Evolutionary conservation across 2,797 vertebrate species (phyloP).

Genomic region (Diplodus puntazzo): DNA sequence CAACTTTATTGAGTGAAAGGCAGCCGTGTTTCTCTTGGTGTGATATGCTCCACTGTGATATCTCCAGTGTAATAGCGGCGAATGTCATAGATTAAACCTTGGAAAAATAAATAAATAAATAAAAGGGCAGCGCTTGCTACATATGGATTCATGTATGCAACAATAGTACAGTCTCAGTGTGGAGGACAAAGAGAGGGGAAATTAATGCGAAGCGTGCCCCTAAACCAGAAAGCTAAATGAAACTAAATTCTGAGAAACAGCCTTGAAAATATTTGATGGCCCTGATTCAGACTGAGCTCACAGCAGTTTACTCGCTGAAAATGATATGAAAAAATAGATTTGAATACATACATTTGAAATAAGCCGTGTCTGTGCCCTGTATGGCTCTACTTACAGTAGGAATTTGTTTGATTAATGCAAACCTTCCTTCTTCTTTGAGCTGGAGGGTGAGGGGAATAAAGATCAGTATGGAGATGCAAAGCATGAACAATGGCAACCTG

Average conservation of each 20-base stretch:
- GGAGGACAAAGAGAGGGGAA: neutral
- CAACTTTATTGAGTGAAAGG: too few species aligned
- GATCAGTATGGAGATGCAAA: conserved; percentile 80
- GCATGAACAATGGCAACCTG: conserved; percentile 78
- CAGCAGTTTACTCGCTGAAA: conserved; percentile 40
- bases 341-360: conserved; percentile 60
- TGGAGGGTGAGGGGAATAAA: conserved; percentile 62
- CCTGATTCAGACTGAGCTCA: conserved; percentile 46
- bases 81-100: too few species aligned
- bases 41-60: too few species aligned
- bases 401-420: conserved; percentile 74
- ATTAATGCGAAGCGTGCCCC: conserved; percentile 13
- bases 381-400: conserved; percentile 50
- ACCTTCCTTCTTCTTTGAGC: conserved; percentile 53
- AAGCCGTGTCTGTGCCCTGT: conserved; percentile 14
- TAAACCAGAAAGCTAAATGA: conserved; percentile 49
- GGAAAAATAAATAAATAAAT: too few species aligned
- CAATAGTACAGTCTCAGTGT: neutral
- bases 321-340: conserved; percentile 43
- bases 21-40: too few species aligned
- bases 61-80: too few species aligned
- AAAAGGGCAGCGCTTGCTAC: neutral
- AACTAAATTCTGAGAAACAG: conserved; percentile 39
- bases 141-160: neutral
- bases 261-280: conserved; percentile 39